phyloP scores from a whole-genome alignment of 2,888 invertebrate genomes.

The Notocelia uddmanniana region DNA sequence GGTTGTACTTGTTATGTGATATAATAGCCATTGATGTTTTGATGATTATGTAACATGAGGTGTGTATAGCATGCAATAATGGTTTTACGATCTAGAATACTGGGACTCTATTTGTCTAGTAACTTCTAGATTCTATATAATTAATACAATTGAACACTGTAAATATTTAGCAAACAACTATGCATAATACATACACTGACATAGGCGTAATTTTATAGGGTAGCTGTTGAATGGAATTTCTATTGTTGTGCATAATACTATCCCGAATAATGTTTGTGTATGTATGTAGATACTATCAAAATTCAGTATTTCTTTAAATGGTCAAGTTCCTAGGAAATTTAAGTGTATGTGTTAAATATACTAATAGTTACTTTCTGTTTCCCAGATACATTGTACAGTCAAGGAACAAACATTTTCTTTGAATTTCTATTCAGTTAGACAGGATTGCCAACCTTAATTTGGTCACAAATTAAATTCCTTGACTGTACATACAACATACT shows the following conservation, averaged over 20 bases:
- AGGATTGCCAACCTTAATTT: no score
- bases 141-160: constrained; percentile 18
- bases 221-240: constrained; percentile 18
- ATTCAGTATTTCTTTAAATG: constrained; percentile 43
- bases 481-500: no score
- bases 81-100: constrained; percentile 18
- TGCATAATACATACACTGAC: constrained; percentile 32
- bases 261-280: constrained; percentile 25
- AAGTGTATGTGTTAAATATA: constrained; percentile 22
- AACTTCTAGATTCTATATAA: constrained; percentile 15
- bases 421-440: no score
- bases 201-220: constrained; percentile 26
- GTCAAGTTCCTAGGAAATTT: constrained; percentile 45
- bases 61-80: constrained; percentile 29
- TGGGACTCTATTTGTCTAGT: constrained; percentile 9
- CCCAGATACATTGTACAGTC: constrained; percentile 35
- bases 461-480: no score
- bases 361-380: constrained; percentile 27
- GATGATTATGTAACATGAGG: constrained; percentile 12
- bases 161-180: constrained; percentile 27
- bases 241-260: constrained; percentile 24
- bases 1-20: constrained; percentile 45
- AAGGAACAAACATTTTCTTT: no score
- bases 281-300: constrained; percentile 11
- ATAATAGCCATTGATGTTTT: constrained; percentile 41